phyloP scores from a whole-genome alignment of 2,797 vertebrate genomes.

The Dendrocincla tyrannina region DNA sequence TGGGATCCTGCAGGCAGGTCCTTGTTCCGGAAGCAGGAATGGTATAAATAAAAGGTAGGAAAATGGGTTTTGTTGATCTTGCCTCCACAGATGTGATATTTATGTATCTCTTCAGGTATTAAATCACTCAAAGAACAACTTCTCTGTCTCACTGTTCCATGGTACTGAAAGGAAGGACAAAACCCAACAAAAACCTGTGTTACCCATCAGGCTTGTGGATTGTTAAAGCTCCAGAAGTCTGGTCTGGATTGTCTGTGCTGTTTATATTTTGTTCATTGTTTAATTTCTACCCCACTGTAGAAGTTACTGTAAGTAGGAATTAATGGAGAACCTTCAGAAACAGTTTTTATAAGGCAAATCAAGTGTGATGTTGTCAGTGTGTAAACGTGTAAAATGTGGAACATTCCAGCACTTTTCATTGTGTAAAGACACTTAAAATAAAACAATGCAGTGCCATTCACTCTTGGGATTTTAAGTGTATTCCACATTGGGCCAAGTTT shows the following conservation, averaged over 20 bases:
- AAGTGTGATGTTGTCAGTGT: not conserved
- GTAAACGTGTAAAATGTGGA: conserved; percentile 17
- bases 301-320: conserved; percentile 26
- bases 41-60: not conserved
- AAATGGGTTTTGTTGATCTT: not conserved
- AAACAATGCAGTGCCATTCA: conserved; percentile 50
- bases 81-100: not conserved
- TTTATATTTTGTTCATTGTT: not conserved
- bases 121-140: not conserved
- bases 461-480: not conserved
- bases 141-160: conserved; percentile 1
- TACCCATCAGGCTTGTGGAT: not conserved
- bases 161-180: not conserved
- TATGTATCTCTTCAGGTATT: conserved; percentile 29
- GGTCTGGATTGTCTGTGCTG: not conserved
- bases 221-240: not conserved
- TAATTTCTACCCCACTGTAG: conserved; percentile 4
- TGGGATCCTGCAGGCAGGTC: conserved; percentile 47
- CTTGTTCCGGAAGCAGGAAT: conserved; percentile 4
- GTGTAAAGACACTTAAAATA: conserved; percentile 62
- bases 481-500: not conserved
- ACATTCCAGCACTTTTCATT: conserved; percentile 43
- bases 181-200: not conserved
- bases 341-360: conserved; percentile 8
- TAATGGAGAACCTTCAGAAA: conserved; percentile 22